Percentiles rank a stretch among this genome's conserved stretches.
Evolutionary conservation across 2,888 invertebrate species (phyloP).

Genomic region (Sminthurinus aureus): DNA sequence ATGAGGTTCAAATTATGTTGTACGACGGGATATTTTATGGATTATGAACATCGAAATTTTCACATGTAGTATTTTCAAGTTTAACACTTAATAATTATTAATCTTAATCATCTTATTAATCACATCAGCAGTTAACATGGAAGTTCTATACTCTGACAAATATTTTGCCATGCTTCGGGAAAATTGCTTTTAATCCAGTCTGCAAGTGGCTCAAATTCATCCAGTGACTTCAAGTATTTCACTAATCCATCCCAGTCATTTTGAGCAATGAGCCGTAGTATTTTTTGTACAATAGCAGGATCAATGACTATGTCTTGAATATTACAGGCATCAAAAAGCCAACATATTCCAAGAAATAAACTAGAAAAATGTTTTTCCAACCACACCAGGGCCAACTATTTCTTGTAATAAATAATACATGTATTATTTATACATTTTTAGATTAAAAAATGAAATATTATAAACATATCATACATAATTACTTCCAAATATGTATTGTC

Average conservation of each 20-base stretch:
- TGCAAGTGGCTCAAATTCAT: neutral
- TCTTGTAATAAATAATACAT: neutral
- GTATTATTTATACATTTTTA: no score
- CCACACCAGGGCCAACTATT: conserved; percentile 22
- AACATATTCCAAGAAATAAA: conserved; percentile 19
- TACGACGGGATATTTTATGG: no score
- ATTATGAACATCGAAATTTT: no score
- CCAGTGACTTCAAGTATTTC: conserved; percentile 17
- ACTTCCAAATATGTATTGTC: neutral
- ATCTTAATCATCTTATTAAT: no score
- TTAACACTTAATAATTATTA: no score
- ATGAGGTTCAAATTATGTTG: no score
- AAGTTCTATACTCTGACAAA: conserved; percentile 18
- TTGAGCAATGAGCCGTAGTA: neutral
- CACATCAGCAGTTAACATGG: conserved; percentile 16
- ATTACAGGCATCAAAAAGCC: conserved; percentile 29
- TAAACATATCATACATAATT: no score
- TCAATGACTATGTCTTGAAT: conserved; percentile 16
- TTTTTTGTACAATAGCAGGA: conserved; percentile 26
- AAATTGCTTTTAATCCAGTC: conserved; percentile 26
- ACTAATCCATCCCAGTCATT: conserved; percentile 29
- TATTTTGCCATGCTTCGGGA: conserved; percentile 26
- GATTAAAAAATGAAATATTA: no score
- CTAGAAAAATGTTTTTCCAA: conserved; percentile 5
- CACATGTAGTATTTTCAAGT: no score